phyloP scores from a whole-genome alignment of 2,113 vertebrate species.

The Sturnus vulgaris region DNA sequence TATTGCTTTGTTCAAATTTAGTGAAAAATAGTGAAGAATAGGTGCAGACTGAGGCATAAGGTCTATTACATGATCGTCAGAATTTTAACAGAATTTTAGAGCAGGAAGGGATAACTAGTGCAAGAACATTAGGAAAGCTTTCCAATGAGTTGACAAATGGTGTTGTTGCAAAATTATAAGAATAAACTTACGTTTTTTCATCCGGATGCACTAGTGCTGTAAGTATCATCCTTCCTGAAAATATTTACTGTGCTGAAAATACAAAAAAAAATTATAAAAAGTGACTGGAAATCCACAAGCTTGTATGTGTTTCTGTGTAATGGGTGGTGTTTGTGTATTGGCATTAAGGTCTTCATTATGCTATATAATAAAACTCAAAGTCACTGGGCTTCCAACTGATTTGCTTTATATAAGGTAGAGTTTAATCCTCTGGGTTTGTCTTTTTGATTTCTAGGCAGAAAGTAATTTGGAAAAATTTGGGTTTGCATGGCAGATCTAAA shows the following conservation, averaged over 20 bases:
- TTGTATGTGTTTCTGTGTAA: not conserved
- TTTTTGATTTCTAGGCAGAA: not conserved
- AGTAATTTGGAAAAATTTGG: not conserved
- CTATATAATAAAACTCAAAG: not conserved
- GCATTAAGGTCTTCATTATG: not conserved
- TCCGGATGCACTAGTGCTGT: not conserved
- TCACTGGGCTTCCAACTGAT: not conserved
- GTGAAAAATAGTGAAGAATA: not conserved
- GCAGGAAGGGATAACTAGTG: not conserved
- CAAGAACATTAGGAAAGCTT: not conserved
- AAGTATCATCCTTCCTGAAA: not conserved
- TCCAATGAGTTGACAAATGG: not conserved
- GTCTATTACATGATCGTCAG: not conserved
- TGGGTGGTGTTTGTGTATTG: not conserved
- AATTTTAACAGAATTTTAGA: not conserved
- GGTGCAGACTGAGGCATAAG: not conserved
- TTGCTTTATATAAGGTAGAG: not conserved
- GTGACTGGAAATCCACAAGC: not conserved
- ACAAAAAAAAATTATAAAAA: not conserved
- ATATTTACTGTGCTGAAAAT: not conserved
- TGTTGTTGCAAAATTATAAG: not conserved
- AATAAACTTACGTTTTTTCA: not conserved
- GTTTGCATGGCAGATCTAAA: not conserved
- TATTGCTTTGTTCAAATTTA: constrained; percentile 14
- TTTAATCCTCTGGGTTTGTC: not conserved